Conservation (phyloP, 92 coral and sea anemone species). For the Epizoanthus ramosus region DNA sequence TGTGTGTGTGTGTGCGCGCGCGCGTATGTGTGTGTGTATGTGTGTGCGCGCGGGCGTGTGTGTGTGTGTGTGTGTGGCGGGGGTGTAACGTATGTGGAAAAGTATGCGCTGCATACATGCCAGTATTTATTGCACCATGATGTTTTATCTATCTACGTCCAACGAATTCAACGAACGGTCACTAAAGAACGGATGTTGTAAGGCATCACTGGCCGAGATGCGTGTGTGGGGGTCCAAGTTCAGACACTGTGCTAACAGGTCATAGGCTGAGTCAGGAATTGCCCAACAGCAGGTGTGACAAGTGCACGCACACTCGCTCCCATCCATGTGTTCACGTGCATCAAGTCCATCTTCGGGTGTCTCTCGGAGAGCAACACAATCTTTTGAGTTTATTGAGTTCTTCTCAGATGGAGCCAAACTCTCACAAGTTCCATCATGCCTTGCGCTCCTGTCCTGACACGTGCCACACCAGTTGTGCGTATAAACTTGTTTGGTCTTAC, state of each 20-base stretch:
- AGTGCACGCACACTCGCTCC: constrained; percentile 68
- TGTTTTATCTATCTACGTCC: constrained; percentile 8
- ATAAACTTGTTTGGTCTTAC: background rate
- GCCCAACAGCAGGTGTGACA: constrained; percentile 78
- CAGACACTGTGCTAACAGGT: constrained; percentile 79
- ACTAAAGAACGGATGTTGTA: constrained; percentile 80
- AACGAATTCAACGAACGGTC: background rate
- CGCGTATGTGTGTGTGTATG: too few relatives aligned
- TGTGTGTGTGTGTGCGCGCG: too few relatives aligned
- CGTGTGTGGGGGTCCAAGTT: constrained; percentile 87
- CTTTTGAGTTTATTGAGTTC: background rate
- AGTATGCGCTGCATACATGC: background rate
- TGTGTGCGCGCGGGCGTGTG: too few relatives aligned
- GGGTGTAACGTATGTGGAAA: background rate
- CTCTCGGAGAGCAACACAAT: background rate
- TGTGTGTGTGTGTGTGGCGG: background rate
- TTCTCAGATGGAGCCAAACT: background rate
- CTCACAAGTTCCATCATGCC: background rate
- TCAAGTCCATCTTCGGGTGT: constrained; percentile 1
- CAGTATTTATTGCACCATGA: background rate
- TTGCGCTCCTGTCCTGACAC: constrained; percentile 6
- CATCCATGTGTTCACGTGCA: constrained; percentile 75
- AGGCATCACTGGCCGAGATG: constrained; percentile 87
- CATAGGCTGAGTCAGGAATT: constrained; percentile 81
- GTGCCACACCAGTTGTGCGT: constrained; percentile 13